Base-by-base conservation (phyloP, 1,140 invertebrate genomes). In the Argopecten irradians region DNA sequence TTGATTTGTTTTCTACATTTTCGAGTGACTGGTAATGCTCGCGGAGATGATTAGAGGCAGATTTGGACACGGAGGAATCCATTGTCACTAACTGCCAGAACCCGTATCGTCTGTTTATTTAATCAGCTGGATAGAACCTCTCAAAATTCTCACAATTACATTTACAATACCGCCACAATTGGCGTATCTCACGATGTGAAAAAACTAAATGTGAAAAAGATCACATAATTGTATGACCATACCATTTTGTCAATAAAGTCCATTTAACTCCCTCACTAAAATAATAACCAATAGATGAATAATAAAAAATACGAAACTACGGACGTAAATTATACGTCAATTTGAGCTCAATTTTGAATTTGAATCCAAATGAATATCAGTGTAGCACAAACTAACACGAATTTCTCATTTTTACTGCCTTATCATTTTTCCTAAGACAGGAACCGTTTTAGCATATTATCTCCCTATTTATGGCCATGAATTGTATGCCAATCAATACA, bases 81-180 rank as follows among this genome's bases (percentile, higher is more conserved):
- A 71, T 71, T 71, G 55, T 71, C 55, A 71, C 55, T 71, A 3
- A 71, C 8, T 71, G 55, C 55, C 55, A 71, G 55, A 71, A 71
- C 55, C 55, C n/a, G 55, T 71, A 71, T 28, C 55, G 11, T 71
- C 55, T 11, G 22, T n/a, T n/a, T 71, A 71, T 71, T n/a, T 71
- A 71, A 71, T 71, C 55, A 71, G 28, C 55, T 71, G 8, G n/a
- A 71, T 5, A 11, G n/a, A 71, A 28, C n/a, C n/a, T n/a, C 55
- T 71, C 55, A 71, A 71, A 71, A 71, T 71, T 71, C 55, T n/a
- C 55, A 71, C 55, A 71, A 71, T 71, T 71, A 71, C 55, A 71
- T 71, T 71, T 71, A 28, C 55, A 71, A 71, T 71, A n/a, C 55
- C 22, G 28, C n/a, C 11, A 71, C 55, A n/a, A 71, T 71, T 5